Base-by-base conservation (phyloP, 2,797 vertebrate genomes). In the Furcifer pardalis region DNA sequence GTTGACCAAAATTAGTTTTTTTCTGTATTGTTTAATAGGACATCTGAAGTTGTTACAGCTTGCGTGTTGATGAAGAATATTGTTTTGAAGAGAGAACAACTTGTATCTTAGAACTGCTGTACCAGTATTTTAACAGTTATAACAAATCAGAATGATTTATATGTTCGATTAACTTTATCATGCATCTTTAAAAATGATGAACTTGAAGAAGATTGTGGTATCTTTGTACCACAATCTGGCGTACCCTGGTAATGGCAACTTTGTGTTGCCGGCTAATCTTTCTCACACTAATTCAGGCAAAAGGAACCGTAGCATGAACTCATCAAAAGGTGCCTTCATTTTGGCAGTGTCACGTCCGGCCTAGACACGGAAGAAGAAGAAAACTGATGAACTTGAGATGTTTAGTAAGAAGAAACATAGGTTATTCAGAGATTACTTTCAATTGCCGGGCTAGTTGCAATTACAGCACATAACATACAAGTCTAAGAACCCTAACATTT, bases 21-120 rank as follows among this genome's bases (percentile, higher is more conserved):
- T 77, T 9, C 27, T 71, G 8, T 49, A 27, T 4, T 69, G 44
- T 65, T 30, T 71, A 77, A 74, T 77, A 46, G 78, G 30, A 49
- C 27, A 10, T 46, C 52, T 37, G 56, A 77, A 77, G 1, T 44
- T 60, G n/a, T 27, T 62, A 49, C 30, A 49, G 27, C 46, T 77
- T 77, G 44, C 71, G 32, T 69, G n/a, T 56, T 32, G 40, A 27
- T 72, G 81, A 71, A 19, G 32, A 84, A 73, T 80, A 73, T 9
- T 83, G 69, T 37, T 77, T 80, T 69, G 74, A 49, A 69, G 52
- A 32, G 63, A 80, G 52, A 13, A 25, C 32, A 77, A 8, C 60
- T 15, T 17, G 25, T 3, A 37, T 25, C n/a, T 71, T 46, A 37
- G 23, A 78, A 62, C 40, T 66, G 60, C 65, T 66, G 56, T 2